Conservation (phyloP, 1,140 invertebrate genomes). For the Magallana gigas region DNA sequence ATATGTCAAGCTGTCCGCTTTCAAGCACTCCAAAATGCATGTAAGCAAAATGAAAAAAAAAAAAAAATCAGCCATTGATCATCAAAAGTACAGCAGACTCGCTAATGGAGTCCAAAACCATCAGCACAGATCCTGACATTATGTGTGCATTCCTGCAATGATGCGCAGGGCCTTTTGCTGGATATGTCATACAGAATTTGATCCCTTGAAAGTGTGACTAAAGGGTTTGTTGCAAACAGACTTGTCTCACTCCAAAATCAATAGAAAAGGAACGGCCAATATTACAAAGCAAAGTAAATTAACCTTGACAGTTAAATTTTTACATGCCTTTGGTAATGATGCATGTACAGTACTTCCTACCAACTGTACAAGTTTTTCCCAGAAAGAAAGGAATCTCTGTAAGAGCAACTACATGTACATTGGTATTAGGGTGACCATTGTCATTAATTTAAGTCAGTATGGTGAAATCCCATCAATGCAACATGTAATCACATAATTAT, state of each 20-base stretch:
- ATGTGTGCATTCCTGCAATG: background rate
- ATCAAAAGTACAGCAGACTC: conserved; percentile 7
- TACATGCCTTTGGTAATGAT: too few relatives aligned
- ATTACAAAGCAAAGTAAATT: background rate
- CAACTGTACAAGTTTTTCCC: too few relatives aligned
- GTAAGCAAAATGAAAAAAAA: background rate
- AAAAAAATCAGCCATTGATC: background rate
- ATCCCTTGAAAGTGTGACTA: conserved; percentile 9
- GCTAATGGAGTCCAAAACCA: background rate
- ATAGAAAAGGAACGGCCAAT: background rate
- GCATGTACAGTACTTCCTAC: too few relatives aligned
- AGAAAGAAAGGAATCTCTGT: too few relatives aligned
- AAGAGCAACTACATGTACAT: too few relatives aligned
- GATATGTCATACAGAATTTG: conserved; percentile 19
- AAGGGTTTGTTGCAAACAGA: background rate
- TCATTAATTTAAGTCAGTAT: too few relatives aligned
- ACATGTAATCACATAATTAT: too few relatives aligned
- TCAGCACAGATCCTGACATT: background rate
- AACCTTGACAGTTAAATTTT: background rate
- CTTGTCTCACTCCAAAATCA: background rate
- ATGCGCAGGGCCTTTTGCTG: background rate
- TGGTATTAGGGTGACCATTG: too few relatives aligned
- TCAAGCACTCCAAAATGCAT: background rate
- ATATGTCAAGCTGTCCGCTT: background rate
- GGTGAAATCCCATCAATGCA: too few relatives aligned